A percentile compares a stretch with the other conserved stretches of the same genome.
Evolutionary conservation across 2,888 invertebrate genomes (phyloP).

Genomic region (Lottia gigantea): DNA sequence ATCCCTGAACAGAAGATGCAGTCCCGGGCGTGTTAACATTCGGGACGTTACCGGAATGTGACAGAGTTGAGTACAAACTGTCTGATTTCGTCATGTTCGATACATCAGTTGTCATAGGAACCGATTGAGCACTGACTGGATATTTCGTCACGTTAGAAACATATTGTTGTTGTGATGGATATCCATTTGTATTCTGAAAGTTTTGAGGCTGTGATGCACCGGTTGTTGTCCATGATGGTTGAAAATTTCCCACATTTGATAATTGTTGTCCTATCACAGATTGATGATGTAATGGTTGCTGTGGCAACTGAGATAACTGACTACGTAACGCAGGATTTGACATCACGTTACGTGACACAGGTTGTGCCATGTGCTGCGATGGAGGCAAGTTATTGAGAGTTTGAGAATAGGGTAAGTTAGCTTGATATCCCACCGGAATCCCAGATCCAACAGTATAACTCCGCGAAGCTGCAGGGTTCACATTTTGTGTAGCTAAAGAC

Average conservation of each 20-base stretch:
- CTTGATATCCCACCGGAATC: conserved; percentile 18
- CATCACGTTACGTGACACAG: conserved; percentile 9
- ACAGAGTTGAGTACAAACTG: neutral
- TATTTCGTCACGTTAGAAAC: conserved; percentile 17
- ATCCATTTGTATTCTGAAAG: neutral
- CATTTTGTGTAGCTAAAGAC: neutral
- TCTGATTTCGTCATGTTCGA: conserved; percentile 10
- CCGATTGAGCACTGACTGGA: conserved; percentile 17
- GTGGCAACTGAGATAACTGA: neutral
- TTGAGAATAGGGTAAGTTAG: conserved; percentile 16
- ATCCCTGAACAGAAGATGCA: neutral
- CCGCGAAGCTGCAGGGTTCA: neutral
- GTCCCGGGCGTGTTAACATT: neutral
- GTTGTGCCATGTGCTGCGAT: conserved; percentile 16
- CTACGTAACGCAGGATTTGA: too few relatives aligned
- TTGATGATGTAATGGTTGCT: neutral
- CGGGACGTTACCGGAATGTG: neutral
- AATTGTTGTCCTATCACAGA: conserved; percentile 4
- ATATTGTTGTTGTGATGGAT: neutral
- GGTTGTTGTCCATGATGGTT: neutral
- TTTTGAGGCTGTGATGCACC: neutral
- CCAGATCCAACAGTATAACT: conserved; percentile 10
- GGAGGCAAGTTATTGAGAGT: conserved; percentile 14
- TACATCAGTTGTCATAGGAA: conserved; percentile 8
- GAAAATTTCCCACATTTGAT: neutral